Evolutionary conservation across 2,888 invertebrate genomes (phyloP).

Genomic region (Pollenia amentaria): DNA sequence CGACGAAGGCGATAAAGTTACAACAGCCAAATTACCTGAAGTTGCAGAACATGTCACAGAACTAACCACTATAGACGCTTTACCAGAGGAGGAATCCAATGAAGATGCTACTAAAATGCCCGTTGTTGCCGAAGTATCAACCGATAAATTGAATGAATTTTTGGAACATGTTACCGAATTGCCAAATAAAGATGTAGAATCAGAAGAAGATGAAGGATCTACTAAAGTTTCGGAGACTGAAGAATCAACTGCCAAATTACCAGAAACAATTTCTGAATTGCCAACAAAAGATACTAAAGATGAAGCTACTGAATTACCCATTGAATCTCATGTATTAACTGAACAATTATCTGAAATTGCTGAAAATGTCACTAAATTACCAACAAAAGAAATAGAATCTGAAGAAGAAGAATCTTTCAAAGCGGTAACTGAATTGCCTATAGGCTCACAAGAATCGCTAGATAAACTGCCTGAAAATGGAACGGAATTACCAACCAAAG

Average conservation of each 20-base stretch:
- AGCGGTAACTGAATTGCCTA: slow-evolving; percentile 23
- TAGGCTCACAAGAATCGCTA: neutral
- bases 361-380: slow-evolving; percentile 17
- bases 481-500: slow-evolving; percentile 1
- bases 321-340: neutral
- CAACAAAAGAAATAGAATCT: neutral
- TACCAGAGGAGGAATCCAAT: neutral
- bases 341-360: slow-evolving; percentile 10
- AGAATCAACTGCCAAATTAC: slow-evolving; percentile 15
- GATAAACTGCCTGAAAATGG: slow-evolving; percentile 19
- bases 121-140: neutral
- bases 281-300: slow-evolving; percentile 18
- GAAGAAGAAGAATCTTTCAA: slow-evolving; percentile 6
- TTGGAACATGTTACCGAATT: slow-evolving; percentile 18
- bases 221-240: neutral
- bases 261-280: slow-evolving; percentile 10
- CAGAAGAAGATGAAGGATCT: neutral
- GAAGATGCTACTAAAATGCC: slow-evolving; percentile 3
- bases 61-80: neutral
- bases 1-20: slow-evolving; percentile 15
- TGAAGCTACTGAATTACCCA: neutral
- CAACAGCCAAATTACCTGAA: slow-evolving; percentile 15
- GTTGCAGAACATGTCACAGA: slow-evolving; percentile 26
- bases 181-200: neutral
- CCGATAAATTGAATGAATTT: slow-evolving; percentile 18